A percentile compares a stretch with the other conserved stretches of the same genome.
phyloP scores from a whole-genome alignment of 2,797 vertebrate species.

The Erethizon dorsatum region DNA sequence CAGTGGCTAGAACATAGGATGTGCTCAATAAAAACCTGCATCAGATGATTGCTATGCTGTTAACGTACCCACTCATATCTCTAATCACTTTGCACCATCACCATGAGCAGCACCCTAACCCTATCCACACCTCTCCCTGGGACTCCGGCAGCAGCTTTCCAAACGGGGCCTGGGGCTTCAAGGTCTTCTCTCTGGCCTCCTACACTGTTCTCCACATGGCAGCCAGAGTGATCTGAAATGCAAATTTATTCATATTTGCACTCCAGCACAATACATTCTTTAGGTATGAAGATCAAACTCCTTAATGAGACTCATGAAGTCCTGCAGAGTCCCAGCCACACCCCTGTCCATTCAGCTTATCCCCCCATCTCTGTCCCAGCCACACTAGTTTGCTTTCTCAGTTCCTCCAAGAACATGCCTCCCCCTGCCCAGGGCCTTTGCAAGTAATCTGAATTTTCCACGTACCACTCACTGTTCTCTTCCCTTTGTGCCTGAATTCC shows the following conservation, averaged over 20 bases:
- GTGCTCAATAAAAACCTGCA: neutral
- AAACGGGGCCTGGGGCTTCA: neutral
- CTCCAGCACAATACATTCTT: neutral
- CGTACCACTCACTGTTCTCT: neutral
- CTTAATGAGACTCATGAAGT: neutral
- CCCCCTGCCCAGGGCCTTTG: neutral
- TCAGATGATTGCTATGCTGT: neutral
- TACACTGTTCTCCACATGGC: neutral
- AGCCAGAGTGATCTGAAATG: neutral
- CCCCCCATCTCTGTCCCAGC: neutral
- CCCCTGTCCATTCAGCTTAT: neutral
- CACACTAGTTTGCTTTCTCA: neutral
- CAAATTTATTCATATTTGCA: conserved; percentile 22
- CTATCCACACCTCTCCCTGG: neutral
- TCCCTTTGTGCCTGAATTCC: neutral
- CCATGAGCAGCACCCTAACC: neutral
- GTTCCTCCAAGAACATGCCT: neutral
- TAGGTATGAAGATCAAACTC: conserved; percentile 40
- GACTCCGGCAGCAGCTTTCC: neutral
- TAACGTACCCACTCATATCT: neutral
- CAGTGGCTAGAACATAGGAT: neutral
- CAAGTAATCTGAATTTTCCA: neutral
- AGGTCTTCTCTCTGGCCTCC: neutral
- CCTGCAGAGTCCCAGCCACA: neutral
- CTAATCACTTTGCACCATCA: neutral